Evolutionary conservation across 2,113 vertebrate genomes (phyloP).

Genomic region (Chaetops frenatus): DNA sequence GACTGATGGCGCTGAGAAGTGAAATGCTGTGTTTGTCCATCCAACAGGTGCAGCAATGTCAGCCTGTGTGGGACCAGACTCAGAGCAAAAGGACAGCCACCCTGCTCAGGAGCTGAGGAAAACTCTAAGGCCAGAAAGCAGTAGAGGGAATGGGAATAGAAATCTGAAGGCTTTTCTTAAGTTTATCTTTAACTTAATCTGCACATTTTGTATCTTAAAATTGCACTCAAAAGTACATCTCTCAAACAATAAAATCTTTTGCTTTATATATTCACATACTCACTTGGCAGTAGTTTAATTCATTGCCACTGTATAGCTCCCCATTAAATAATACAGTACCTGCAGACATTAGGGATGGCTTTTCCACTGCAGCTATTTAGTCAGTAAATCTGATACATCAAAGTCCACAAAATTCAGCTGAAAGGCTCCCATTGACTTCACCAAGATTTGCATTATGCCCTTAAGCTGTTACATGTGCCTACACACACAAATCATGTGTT

Average conservation of each 20-base stretch:
- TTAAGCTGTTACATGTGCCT: not conserved
- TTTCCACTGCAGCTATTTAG: not conserved
- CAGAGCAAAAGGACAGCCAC: not conserved
- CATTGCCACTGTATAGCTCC: not conserved
- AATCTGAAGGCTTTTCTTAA: not conserved
- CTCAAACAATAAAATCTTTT: not conserved
- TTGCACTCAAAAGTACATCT: not conserved
- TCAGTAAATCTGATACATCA: not conserved
- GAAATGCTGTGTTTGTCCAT: not conserved
- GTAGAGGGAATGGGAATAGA: not conserved
- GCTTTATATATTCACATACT: not conserved
- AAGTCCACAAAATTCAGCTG: not conserved
- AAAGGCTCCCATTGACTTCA: not conserved
- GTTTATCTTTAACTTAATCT: not conserved
- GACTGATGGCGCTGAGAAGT: not conserved
- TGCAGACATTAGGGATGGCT: not conserved
- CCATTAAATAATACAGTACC: not conserved
- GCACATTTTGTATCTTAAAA: not conserved
- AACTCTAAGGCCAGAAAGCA: not conserved
- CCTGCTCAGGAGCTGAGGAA: not conserved
- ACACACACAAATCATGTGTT: not conserved
- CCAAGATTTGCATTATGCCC: not conserved
- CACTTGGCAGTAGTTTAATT: not conserved
- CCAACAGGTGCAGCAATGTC: not conserved
- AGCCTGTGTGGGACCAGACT: not conserved